Evolutionary conservation across 2,113 vertebrate genomes (phyloP), one percentile per base, ranked within the genome.

Genomic region (Talpa occidentalis): DNA sequence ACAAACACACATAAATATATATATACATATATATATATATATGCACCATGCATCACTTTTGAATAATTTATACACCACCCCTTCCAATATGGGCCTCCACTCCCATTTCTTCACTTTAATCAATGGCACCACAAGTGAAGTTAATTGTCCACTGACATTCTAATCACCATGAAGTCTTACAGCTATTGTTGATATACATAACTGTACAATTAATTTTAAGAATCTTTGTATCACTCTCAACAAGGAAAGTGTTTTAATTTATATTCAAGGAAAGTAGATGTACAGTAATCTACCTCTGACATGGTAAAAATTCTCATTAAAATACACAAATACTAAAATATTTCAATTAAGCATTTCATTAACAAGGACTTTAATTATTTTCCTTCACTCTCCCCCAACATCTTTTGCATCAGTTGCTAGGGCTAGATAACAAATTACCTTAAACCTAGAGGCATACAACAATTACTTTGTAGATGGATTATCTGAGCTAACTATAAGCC

Each of bases 131-230:
- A 32, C 32, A 81, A 81, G 72, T 90, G 16, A 77, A 59, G 22
- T 77, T 95, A 92, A 81, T n/a, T 77, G 54, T 92, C 21, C 54
- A 84, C 11, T 88, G 64, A 85, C 24, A 73, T 77, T 49, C 22
- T 88, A 92, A 96, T 90, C 59, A 89, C 37, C 64, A 30, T 73
- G 24, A 95, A 11, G 35, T 82, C 89, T 72, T 85, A 30, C 32
- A 93, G 49, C 44, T 93, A 88, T 60, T 92, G 42, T 84, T 73
- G 56, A 67, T 78, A 80, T 49, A 76, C 24, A 88, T 90, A 94
- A 92, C 78, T 90, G 90, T 47, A 35, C 21, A 44, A 81, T 69
- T 90, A 64, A 49, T 77, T 88, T 88, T 66, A 78, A 69, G 74
- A 86, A 49, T 78, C 12, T 85, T 93, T 83, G 26, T 80, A 80